phyloP scores from a whole-genome alignment of 2,113 vertebrate genomes.

The Ptilorrhoa leucosticta region DNA sequence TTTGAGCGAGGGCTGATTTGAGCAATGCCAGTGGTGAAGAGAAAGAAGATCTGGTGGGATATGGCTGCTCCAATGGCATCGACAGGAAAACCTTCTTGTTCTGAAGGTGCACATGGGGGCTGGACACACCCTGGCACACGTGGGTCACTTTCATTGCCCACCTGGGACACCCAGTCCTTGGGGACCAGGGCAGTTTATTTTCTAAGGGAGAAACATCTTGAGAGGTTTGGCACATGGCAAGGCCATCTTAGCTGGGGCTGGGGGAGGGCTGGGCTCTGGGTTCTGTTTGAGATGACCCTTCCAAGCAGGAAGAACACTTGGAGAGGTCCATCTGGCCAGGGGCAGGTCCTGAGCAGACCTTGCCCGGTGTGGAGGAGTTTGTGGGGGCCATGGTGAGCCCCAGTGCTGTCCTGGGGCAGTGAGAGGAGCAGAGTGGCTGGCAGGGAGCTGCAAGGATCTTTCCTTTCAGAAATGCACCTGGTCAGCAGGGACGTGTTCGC shows the following conservation, averaged over 20 bases:
- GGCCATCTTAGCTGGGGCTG: not conserved
- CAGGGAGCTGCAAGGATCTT: not conserved
- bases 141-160: not conserved
- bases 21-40: not conserved
- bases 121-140: not conserved
- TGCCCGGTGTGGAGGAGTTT: accelerated
- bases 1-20: not conserved
- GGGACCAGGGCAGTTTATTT: not conserved
- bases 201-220: not conserved
- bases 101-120: not conserved
- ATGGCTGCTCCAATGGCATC: not conserved
- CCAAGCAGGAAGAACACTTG: not conserved
- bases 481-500: not conserved
- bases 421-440: not conserved
- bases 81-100: not conserved
- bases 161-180: not conserved
- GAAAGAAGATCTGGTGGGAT: not conserved
- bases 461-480: not conserved
- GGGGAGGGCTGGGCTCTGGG: not conserved
- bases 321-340: not conserved
- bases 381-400: not conserved
- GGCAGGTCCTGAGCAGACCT: not conserved
- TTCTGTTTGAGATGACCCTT: not conserved
- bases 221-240: not conserved
- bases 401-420: not conserved